Evolutionary conservation across 2,797 vertebrate species (phyloP).

Genomic region (Betta splendens): DNA sequence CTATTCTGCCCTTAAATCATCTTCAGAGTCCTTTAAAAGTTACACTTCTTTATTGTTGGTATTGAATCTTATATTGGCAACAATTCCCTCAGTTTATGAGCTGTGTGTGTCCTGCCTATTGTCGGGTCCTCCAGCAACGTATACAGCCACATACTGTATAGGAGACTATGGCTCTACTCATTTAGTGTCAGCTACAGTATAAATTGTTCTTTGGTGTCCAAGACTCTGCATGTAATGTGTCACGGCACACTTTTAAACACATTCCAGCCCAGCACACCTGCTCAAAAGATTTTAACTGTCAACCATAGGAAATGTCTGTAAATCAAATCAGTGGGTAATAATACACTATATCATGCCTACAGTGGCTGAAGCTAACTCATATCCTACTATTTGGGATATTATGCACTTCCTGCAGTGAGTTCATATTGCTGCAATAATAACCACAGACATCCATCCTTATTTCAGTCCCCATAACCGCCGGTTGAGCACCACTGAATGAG

Average conservation of each 20-base stretch:
- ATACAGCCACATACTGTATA: neutral
- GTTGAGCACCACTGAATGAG: constrained; percentile 26
- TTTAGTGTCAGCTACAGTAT: constrained; percentile 8
- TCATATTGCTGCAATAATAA: constrained; percentile 22
- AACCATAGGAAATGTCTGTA: too few relatives aligned
- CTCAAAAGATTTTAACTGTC: neutral
- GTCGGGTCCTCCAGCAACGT: neutral
- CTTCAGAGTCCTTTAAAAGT: neutral
- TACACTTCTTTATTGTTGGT: constrained; percentile 1
- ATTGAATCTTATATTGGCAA: neutral
- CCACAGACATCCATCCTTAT: constrained; percentile 26
- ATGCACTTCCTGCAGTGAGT: constrained; percentile 27
- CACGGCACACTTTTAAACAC: constrained; percentile 1
- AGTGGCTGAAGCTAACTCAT: neutral
- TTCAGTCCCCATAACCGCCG: constrained; percentile 16
- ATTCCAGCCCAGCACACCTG: neutral
- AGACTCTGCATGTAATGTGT: neutral
- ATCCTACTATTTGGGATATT: neutral
- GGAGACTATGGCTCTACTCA: neutral
- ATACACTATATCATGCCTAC: neutral
- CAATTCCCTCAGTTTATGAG: constrained; percentile 1
- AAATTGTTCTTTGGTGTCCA: constrained; percentile 2
- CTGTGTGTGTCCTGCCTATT: neutral
- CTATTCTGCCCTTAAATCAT: neutral
- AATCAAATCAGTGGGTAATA: constrained; percentile 1